Base-by-base conservation (phyloP, 2,797 vertebrate genomes). In the Melopsittacus undulatus region DNA sequence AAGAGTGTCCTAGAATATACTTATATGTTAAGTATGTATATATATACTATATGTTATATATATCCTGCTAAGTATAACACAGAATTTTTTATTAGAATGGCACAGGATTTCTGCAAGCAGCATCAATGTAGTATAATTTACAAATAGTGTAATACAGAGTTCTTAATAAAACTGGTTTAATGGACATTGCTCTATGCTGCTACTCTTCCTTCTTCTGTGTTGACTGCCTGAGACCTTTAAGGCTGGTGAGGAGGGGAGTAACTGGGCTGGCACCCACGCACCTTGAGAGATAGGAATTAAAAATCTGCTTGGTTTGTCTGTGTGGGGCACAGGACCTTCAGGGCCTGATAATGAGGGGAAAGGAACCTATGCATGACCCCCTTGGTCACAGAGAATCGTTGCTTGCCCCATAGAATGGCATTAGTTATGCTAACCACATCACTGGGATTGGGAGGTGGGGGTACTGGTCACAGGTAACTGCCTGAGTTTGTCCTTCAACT, bases 301-400 rank as follows among this genome's bases (percentile, higher is more conserved):
- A 49, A 7, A 27, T 26, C 36, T 30, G 2, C 32, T 63, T 85
- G 17, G 10, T 42, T 36, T 38, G 14, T 43, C 29, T 61, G 0
- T 23, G 49, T 30, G 27, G 17, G 27, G 20, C 42, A 16, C 17
- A 11, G 78, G 43, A 56, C 18, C 11, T 69, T 79, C 42, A 51
- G 64, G 26, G 13, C 3, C 43, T 24, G 16, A 5, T 40, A 40
- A 22, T 9, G 13, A 36, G 10, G 6, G 3, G 27, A 77, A 52
- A 0, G 3, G 18, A 52, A 45, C 0, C 2, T 52, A 36, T 3
- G 27, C 0, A 0, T 34, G 18, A 30, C 13, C 8, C 1, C 1
- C 5, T 30, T 0, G 1, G 45, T 34, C 24, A 32, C 29, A n/a
- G 22, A 29, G 6, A 49, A 10, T 4, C 11, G 27, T 24, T 42